These are phyloP conservation scores for Trematomus loennbergii DNA, from an alignment of 2,113 vertebrate genomes.

Conservation along the genomic window DNA sequence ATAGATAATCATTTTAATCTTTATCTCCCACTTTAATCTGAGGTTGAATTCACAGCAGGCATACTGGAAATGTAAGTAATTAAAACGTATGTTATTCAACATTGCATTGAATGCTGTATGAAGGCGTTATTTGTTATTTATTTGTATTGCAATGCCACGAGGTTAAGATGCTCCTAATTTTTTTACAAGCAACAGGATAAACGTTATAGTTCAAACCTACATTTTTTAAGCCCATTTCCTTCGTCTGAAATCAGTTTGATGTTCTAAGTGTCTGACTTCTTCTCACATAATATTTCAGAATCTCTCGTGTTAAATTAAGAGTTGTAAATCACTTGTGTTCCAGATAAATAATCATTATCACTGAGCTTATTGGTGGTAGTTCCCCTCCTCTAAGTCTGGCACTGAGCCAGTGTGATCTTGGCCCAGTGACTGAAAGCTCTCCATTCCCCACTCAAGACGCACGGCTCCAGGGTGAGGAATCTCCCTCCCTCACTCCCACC, in stretches of 20 bases:
- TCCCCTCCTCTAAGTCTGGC: background rate
- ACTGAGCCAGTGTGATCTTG: constrained; percentile 48
- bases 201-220: too few relatives aligned
- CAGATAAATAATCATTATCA: constrained; percentile 40
- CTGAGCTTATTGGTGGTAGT: constrained; percentile 22
- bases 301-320: background rate
- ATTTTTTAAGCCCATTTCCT: background rate
- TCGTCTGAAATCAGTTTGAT: constrained; percentile 2
- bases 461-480: constrained; percentile 12
- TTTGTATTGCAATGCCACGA: background rate
- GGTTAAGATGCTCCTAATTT: too few relatives aligned
- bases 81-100: background rate
- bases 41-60: background rate
- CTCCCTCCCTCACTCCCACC: constrained; percentile 7
- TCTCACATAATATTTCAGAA: background rate
- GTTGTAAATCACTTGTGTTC: constrained; percentile 23
- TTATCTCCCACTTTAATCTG: background rate
- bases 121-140: constrained; percentile 8
- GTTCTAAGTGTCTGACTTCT: constrained; percentile 22
- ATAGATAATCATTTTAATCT: background rate
- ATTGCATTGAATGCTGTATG: background rate
- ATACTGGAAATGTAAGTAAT: background rate
- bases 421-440: constrained; percentile 45
- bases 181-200: too few relatives aligned
- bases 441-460: constrained; percentile 36